Conservation (phyloP, 2,888 invertebrate genomes). For the Diaprepes abbreviatus region DNA sequence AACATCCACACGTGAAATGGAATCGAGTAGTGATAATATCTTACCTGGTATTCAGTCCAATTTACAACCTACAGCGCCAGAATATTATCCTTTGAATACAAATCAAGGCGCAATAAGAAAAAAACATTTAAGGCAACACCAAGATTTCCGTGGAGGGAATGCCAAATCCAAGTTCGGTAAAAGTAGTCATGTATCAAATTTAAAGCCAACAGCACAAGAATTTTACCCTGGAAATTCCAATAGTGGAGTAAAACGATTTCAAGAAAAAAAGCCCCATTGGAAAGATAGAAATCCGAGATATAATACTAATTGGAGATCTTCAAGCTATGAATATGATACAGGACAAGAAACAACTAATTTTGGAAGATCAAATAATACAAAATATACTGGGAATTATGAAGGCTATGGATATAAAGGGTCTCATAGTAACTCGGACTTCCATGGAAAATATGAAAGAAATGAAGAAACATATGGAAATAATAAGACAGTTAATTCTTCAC, state of each 20-base stretch:
- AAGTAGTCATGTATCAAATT: conserved; percentile 33
- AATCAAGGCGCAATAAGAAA: conserved; percentile 29
- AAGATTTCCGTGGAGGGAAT: background rate
- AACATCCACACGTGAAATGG: background rate
- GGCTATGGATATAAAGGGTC: background rate
- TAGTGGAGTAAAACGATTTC: conserved; percentile 39
- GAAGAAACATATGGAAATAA: background rate
- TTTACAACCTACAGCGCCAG: conserved; percentile 36
- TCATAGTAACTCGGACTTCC: background rate
- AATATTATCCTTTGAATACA: conserved; percentile 27
- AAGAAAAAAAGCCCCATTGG: conserved; percentile 22
- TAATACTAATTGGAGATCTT: conserved; percentile 9
- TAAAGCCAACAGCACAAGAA: conserved; percentile 54
- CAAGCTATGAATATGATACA: conserved; percentile 3
- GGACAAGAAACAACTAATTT: conserved; percentile 5
- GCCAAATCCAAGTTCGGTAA: background rate
- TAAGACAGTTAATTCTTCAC: background rate
- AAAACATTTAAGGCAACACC: conserved; percentile 14
- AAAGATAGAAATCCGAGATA: conserved; percentile 17
- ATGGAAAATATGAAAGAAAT: conserved; percentile 13
- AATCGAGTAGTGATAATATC: background rate
- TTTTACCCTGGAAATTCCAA: conserved; percentile 48
- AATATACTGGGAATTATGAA: background rate
- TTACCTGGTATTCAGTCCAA: conserved; percentile 9
- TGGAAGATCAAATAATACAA: background rate